Base-by-base conservation (phyloP, 1,140 invertebrate species). In the Nasonia longicornis region DNA sequence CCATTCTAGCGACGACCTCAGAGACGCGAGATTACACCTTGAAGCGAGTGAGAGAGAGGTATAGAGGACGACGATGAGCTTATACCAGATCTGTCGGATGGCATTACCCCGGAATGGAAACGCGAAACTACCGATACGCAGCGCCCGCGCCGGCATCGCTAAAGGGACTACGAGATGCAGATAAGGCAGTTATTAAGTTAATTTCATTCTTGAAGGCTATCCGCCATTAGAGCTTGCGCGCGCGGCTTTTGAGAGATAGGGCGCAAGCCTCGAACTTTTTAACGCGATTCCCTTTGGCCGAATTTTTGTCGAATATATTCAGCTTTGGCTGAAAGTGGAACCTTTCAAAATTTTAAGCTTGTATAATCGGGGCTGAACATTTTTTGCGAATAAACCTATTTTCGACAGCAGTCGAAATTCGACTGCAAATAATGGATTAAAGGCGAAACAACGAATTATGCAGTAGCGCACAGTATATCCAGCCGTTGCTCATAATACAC, bases 141-240 rank as follows among this genome's bases (percentile, higher is more conserved):
- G 38, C 38, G 38, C 31, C 26, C 26, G 31, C 38, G 38, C 10
- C 20, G 1, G 52, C 20, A 67, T 26, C 63, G 20, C 8, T 77
- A 63, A 69, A 48, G 64, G 26, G 29, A 72, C 31, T 71, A 52
- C 2, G 38, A 63, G 71, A 79, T 79, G 52, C 16, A 72, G 31
- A 79, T 71, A 79, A 79, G 67, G 52, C 31, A 79, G 35, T 70
- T 77, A 69, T 77, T 72, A 42, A 64, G 31, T 79, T 72, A 58
- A 79, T 79, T 79, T 72, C 1, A 58, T 79, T 22, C 69, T 70
- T 48, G 12, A 2, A 26, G 42, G 38, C 4, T 14, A 63, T 29
- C 16, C 1, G 20, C 16, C 16, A n/a, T n/a, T 16, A 58, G 52
- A 58, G 52, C 38, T 42, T 42, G 1, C 26, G 26, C 1, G 26